These are phyloP conservation scores for Phylloscopus collybita DNA, from an alignment of 2,797 vertebrate genomes.

Conservation along the genomic window DNA sequence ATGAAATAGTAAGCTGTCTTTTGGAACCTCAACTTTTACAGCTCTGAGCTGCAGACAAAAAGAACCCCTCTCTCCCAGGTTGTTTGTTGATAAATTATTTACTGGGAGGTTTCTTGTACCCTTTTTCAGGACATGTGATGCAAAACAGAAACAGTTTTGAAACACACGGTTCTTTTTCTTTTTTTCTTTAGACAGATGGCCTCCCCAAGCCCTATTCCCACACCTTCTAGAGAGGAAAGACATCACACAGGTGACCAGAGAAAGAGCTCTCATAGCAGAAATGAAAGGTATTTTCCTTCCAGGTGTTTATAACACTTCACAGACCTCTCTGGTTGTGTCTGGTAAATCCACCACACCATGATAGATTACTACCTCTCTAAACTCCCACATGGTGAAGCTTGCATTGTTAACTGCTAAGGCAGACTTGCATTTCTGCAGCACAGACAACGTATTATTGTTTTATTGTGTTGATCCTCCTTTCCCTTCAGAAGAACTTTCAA, in stretches of 20 bases:
- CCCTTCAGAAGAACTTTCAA: background rate
- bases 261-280: background rate
- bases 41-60: background rate
- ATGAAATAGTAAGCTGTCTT: background rate
- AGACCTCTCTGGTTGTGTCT: background rate
- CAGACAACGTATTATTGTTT: background rate
- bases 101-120: background rate
- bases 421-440: background rate
- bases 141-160: background rate
- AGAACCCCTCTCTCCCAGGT: background rate
- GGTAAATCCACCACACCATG: background rate
- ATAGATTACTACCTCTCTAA: background rate
- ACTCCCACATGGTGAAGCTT: background rate
- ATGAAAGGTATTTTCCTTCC: background rate
- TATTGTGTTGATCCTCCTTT: background rate
- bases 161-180: background rate
- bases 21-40: background rate
- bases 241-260: background rate
- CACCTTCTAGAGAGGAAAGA: background rate
- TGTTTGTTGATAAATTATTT: background rate
- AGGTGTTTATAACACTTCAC: background rate
- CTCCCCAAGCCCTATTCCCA: background rate
- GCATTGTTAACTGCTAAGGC: background rate
- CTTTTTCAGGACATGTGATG: background rate
- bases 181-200: background rate